Evolutionary conservation across 1,140 invertebrate genomes (phyloP).

Genomic region (Drosophila tani): DNA sequence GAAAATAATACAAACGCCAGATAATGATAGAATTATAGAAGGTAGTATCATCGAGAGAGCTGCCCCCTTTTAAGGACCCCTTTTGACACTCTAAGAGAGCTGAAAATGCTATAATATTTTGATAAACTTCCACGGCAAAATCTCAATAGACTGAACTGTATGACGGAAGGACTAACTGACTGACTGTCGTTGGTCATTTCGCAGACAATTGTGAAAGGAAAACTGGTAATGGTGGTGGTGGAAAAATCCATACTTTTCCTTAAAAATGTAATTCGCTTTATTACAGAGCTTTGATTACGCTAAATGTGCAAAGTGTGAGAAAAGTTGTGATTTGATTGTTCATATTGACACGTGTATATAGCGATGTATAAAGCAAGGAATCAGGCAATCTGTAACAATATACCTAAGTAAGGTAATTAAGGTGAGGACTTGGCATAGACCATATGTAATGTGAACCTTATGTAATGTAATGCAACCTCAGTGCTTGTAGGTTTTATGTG

Average conservation of each 20-base stretch:
- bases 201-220: neutral
- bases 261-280: neutral
- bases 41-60: no score
- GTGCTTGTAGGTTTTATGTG: no score
- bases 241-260: conserved; percentile 12
- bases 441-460: no score
- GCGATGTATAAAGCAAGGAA: no score
- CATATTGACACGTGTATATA: neutral
- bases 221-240: neutral
- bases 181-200: conserved; percentile 30
- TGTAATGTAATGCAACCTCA: no score
- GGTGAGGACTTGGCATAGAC: no score
- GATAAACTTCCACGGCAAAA: conserved; percentile 46
- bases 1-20: no score
- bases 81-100: no score
- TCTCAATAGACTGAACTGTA: conserved; percentile 26
- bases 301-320: conserved; percentile 11
- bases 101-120: conserved; percentile 57
- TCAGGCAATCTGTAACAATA: no score
- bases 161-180: neutral
- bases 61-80: no score
- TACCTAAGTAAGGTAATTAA: no score
- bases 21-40: no score
- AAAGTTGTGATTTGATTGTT: conserved; percentile 1
- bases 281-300: neutral